These are phyloP conservation scores for Sycobia sp. DNA, from an alignment of 1,140 invertebrate genomes.

Conservation along the genomic window DNA sequence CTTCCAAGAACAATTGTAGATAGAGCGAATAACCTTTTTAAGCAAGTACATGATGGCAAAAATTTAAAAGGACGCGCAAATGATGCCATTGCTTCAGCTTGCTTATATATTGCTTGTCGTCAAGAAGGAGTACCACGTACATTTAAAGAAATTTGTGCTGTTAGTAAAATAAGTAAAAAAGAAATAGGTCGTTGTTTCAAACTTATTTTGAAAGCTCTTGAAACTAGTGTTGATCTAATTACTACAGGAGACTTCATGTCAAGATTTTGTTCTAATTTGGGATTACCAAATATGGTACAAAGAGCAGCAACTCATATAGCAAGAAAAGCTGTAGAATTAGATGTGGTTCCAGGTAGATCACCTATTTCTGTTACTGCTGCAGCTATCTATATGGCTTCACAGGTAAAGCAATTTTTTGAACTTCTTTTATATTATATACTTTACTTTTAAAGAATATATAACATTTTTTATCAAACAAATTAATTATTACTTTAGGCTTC, in stretches of 20 bases:
- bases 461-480: background rate
- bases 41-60: slow-evolving; percentile 97
- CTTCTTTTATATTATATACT: slow-evolving; percentile 4
- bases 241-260: slow-evolving; percentile 99
- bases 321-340: slow-evolving; percentile 92
- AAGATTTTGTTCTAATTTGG: slow-evolving; percentile 85
- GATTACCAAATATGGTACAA: slow-evolving; percentile 90
- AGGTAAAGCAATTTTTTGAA: slow-evolving; percentile 66
- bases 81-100: slow-evolving; percentile 98
- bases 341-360: slow-evolving; percentile 97
- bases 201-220: slow-evolving; percentile 87
- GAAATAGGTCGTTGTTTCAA: slow-evolving; percentile 98
- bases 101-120: slow-evolving; percentile 97
- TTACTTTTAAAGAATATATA: slow-evolving; percentile 13
- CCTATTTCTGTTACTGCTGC: slow-evolving; percentile 99
- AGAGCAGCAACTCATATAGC: slow-evolving; percentile 96
- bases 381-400: slow-evolving; percentile 99
- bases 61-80: slow-evolving; percentile 91
- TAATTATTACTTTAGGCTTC: slow-evolving; percentile 72
- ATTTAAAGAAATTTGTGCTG: slow-evolving; percentile 99
- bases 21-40: slow-evolving; percentile 94
- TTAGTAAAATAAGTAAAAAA: slow-evolving; percentile 98
- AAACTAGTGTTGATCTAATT: slow-evolving; percentile 96
- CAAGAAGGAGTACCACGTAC: slow-evolving; percentile 98
- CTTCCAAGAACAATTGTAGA: slow-evolving; percentile 94